Base-by-base conservation (phyloP, 2,113 vertebrate genomes). In the Ginglymostoma cirratum region DNA sequence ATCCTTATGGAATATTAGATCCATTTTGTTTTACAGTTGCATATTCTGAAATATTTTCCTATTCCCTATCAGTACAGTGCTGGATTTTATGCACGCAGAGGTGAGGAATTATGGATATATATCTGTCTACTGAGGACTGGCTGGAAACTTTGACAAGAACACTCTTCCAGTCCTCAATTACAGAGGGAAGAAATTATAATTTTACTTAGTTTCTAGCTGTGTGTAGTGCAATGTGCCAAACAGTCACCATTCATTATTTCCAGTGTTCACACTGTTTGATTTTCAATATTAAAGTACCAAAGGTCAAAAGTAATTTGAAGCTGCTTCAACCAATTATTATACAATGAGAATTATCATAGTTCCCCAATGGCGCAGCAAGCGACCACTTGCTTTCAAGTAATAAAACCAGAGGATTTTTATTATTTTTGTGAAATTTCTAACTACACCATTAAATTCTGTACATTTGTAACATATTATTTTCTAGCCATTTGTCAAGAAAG, bases 401-500 rank as follows among this genome's bases (percentile, higher is more conserved):
- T 90, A 12, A 90, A 90, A 34, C 27, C 87, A 30, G 30, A 61
- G 21, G 52, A 52, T 55, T 34, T 90, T 8, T 90, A 52, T 90
- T 90, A 34, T 90, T 55, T 21, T 27, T 90, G 52, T 61, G 15
- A 30, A 61, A 27, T 61, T 61, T 90, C 87, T 15, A 61, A 90
- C 87, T 61, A 24, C 52, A 34, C 61, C 87, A 90, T 5, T 52
- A 61, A 34, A 55, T 90, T 52, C 52, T 27, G 15, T 34, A 27
- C 23, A 17, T 27, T 61, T 27, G 30, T 61, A 61, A 61, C 61
- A 61, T 90, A 52, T 34, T 27, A 34, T 52, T 90, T 15, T 61
- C 87, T n/a, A 90, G 87, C 27, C 87, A 90, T 61, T 90, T 90
- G 87, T 65, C 48, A 90, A 90, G 27, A 61, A 61, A 61, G 55